Evolutionary conservation across 2,888 invertebrate genomes (phyloP).

Genomic region (Punctoribates punctum): DNA sequence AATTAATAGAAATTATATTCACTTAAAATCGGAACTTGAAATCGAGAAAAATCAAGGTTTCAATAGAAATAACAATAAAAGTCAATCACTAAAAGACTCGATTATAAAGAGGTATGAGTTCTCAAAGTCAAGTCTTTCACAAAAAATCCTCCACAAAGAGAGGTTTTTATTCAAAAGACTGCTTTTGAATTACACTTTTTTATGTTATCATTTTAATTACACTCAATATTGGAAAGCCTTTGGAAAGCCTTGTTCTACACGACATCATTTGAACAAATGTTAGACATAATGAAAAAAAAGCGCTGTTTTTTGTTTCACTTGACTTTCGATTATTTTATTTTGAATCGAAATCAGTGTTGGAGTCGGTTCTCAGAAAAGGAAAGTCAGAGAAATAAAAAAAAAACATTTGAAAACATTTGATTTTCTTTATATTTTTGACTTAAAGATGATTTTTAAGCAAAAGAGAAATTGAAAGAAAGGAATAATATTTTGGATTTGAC

Average conservation of each 20-base stretch:
- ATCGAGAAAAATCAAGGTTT: too few species aligned
- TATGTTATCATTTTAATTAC: too few species aligned
- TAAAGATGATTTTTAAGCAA: background rate
- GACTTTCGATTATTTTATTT: too few species aligned
- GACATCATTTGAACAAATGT: constrained; percentile 3
- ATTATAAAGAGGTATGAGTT: background rate
- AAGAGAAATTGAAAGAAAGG: background rate
- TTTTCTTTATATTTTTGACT: background rate
- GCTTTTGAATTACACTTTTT: too few species aligned
- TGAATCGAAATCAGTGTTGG: too few species aligned
- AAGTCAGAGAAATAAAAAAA: background rate
- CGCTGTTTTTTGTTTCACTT: background rate
- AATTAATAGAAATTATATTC: background rate
- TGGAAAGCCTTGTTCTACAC: background rate
- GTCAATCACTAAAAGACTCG: too few species aligned
- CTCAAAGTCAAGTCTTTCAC: constrained; percentile 4
- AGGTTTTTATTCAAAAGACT: too few species aligned
- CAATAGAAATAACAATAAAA: too few species aligned
- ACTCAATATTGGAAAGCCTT: too few species aligned
- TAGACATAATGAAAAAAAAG: too few species aligned
- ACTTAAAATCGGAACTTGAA: too few species aligned
- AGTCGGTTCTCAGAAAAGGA: background rate
- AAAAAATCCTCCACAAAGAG: background rate
- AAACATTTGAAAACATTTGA: background rate
- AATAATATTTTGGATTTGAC: background rate